Evolutionary conservation across 2,888 invertebrate genomes (phyloP).

Genomic region (Lepidonotus clava): DNA sequence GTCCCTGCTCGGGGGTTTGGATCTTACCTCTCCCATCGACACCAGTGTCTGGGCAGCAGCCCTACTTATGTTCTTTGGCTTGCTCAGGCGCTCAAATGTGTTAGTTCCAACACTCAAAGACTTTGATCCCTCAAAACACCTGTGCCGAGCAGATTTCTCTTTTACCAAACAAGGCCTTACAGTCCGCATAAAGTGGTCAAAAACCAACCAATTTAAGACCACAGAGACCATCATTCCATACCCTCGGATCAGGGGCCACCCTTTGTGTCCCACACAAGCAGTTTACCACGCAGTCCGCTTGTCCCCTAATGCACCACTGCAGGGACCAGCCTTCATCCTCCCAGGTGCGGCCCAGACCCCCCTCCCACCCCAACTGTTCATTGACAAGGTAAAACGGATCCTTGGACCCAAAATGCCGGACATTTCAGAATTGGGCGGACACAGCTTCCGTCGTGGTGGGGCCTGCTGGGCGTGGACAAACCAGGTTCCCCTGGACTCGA

Average conservation of each 20-base stretch:
- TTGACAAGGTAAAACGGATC: no score
- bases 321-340: neutral
- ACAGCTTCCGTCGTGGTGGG: no score
- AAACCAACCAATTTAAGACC: slow-evolving; percentile 26
- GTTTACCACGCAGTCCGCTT: neutral
- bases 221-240: neutral
- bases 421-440: no score
- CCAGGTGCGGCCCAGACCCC: neutral
- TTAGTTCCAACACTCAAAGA: neutral
- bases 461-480: no score
- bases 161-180: neutral
- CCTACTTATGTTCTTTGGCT: slow-evolving; percentile 30
- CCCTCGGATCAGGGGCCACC: neutral
- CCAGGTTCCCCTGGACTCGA: no score
- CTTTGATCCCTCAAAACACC: neutral
- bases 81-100: slow-evolving; percentile 4
- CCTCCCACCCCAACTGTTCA: neutral
- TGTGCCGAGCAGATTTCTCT: slow-evolving; percentile 1
- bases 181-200: slow-evolving; percentile 1
- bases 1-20: neutral
- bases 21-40: neutral
- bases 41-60: slow-evolving; percentile 33
- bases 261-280: slow-evolving; percentile 1
- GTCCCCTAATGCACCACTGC: neutral
- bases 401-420: no score